Conservation (phyloP, 2,797 vertebrate species). For the Chelmon rostratus region DNA sequence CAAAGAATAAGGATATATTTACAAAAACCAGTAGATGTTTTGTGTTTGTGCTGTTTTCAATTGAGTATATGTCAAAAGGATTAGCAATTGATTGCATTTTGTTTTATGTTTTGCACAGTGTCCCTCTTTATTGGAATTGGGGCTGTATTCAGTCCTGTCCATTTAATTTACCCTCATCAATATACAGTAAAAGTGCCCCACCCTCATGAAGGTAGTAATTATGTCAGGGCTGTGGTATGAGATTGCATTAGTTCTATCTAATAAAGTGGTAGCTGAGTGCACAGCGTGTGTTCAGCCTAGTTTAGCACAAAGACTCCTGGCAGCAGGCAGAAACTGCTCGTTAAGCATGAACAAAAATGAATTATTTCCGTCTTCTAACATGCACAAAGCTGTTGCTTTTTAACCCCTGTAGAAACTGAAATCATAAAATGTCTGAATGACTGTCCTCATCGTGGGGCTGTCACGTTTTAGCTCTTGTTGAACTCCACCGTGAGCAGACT, state of each 20-base stretch:
- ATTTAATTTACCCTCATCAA: neutral
- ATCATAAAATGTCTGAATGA: too few species aligned
- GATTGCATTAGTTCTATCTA: neutral
- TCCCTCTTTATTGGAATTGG: too few species aligned
- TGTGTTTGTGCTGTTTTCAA: too few species aligned
- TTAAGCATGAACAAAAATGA: neutral
- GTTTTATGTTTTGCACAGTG: too few species aligned
- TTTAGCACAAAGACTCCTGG: neutral
- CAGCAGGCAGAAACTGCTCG: neutral
- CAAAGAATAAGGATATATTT: too few species aligned
- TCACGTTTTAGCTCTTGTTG: neutral
- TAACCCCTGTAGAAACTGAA: too few species aligned
- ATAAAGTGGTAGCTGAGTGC: neutral
- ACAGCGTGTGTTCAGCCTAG: too few species aligned
- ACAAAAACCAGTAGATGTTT: too few species aligned
- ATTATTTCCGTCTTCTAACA: neutral
- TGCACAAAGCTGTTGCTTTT: neutral
- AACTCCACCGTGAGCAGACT: neutral
- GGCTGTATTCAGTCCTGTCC: neutral
- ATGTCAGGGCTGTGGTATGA: neutral
- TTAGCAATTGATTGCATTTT: too few species aligned
- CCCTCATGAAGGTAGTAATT: too few species aligned
- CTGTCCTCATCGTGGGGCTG: neutral
- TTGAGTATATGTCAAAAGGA: too few species aligned
- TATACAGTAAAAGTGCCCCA: neutral